Percentiles rank a stretch among this genome's conserved stretches.
Evolutionary conservation across 1,140 invertebrate species (phyloP).

Genomic region (Sinella curviseta): DNA sequence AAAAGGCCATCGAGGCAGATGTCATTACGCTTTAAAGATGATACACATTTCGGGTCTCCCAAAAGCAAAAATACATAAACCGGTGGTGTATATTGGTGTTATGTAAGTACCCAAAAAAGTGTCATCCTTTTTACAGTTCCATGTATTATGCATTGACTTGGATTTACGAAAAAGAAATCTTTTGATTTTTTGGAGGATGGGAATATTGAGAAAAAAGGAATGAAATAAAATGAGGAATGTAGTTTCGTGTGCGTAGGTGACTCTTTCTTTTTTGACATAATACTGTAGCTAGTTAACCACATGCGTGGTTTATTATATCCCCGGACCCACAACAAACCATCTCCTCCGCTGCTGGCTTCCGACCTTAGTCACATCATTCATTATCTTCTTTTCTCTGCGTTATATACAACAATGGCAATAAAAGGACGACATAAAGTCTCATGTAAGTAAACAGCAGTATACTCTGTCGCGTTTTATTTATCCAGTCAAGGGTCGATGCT

Average conservation of each 20-base stretch:
- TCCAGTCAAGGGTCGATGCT: constrained; percentile 26
- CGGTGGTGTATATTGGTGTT: too few species aligned
- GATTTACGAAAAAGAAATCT: background rate
- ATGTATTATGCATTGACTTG: background rate
- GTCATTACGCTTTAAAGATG: background rate
- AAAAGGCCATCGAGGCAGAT: constrained; percentile 4
- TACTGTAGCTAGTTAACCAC: background rate
- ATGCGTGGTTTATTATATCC: background rate
- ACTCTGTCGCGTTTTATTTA: constrained; percentile 11
- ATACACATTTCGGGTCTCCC: constrained; percentile 9
- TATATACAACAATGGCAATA: background rate
- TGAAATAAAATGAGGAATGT: constrained; percentile 22
- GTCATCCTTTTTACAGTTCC: background rate
- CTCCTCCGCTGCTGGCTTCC: background rate
- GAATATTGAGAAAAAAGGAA: background rate
- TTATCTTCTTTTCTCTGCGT: background rate
- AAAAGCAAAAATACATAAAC: background rate
- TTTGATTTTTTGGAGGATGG: constrained; percentile 1
- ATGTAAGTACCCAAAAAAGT: too few species aligned
- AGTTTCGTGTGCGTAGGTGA: background rate
- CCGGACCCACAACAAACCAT: background rate
- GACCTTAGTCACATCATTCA: constrained; percentile 23
- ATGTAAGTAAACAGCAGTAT: background rate
- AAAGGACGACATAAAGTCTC: constrained; percentile 19
- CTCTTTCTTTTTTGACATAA: background rate